phyloP scores from a whole-genome alignment of 2,113 vertebrate genomes.

The Istiophorus platypterus region DNA sequence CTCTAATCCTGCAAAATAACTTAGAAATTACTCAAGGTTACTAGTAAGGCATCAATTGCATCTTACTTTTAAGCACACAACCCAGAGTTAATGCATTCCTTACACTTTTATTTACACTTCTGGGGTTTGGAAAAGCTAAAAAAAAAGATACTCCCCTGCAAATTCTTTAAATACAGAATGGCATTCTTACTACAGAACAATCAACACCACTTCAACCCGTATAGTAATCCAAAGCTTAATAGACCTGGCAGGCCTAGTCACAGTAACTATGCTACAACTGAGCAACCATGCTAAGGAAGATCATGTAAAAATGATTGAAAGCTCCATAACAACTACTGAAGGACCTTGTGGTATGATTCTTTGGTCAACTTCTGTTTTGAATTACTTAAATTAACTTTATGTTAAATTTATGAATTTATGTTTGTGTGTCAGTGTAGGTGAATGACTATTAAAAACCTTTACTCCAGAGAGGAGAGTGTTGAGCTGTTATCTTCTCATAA shows the following conservation, averaged over 20 bases:
- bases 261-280: not conserved
- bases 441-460: constrained; percentile 35
- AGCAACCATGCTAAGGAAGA: not conserved
- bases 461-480: constrained; percentile 28
- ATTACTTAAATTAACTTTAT: constrained; percentile 4
- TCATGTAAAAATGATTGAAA: not conserved
- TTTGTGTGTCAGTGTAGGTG: constrained; percentile 1
- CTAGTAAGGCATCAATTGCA: too few relatives aligned
- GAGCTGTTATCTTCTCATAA: constrained; percentile 55
- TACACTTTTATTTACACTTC: too few relatives aligned
- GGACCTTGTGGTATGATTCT: not conserved
- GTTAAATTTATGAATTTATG: not conserved
- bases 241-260: not conserved
- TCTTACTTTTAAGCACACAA: too few relatives aligned
- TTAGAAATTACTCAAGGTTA: too few relatives aligned
- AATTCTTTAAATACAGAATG: not conserved
- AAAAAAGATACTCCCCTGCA: not conserved
- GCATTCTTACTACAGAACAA: too few relatives aligned
- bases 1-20: too few relatives aligned
- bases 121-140: too few relatives aligned
- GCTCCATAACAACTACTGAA: not conserved
- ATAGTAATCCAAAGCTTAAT: not conserved
- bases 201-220: not conserved
- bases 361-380: not conserved
- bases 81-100: too few relatives aligned